Evolutionary conservation across 2,113 vertebrate genomes (phyloP).

Genomic region (Ramphastos sulfuratus): DNA sequence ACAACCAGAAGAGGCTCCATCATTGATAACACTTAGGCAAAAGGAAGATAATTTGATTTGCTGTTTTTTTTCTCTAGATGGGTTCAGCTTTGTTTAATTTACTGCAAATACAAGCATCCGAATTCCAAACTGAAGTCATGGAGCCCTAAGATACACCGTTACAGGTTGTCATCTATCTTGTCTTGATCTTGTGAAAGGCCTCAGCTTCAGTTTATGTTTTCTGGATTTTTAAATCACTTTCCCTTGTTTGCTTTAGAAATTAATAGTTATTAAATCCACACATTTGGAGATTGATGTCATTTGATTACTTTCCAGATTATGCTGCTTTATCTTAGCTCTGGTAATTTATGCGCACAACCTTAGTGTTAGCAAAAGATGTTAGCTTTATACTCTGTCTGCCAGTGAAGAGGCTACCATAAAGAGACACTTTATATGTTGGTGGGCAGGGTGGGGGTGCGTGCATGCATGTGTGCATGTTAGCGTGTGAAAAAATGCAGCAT

Average conservation of each 20-base stretch:
- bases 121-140: conserved; percentile 74
- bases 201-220: conserved; percentile 70
- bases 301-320: conserved; percentile 9
- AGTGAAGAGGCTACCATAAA: background rate
- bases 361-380: background rate
- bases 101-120: conserved; percentile 71
- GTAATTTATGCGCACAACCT: conserved; percentile 23
- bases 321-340: conserved; percentile 12
- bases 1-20: conserved; percentile 57
- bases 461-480: background rate
- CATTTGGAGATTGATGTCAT: background rate
- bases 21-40: conserved; percentile 57
- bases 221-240: conserved; percentile 38
- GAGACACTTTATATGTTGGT: conserved; percentile 8
- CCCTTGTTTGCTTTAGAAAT: conserved; percentile 41
- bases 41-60: conserved; percentile 70
- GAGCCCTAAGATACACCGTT: conserved; percentile 73
- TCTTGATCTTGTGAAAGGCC: conserved; percentile 70
- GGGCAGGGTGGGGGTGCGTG: background rate
- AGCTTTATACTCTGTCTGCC: background rate
- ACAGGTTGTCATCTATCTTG: conserved; percentile 74
- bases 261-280: background rate
- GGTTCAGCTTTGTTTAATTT: conserved; percentile 75
- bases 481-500: conserved; percentile 31
- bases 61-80: conserved; percentile 73